Conservation (phyloP, 2,888 invertebrate genomes). For the Bombylius discolor region DNA sequence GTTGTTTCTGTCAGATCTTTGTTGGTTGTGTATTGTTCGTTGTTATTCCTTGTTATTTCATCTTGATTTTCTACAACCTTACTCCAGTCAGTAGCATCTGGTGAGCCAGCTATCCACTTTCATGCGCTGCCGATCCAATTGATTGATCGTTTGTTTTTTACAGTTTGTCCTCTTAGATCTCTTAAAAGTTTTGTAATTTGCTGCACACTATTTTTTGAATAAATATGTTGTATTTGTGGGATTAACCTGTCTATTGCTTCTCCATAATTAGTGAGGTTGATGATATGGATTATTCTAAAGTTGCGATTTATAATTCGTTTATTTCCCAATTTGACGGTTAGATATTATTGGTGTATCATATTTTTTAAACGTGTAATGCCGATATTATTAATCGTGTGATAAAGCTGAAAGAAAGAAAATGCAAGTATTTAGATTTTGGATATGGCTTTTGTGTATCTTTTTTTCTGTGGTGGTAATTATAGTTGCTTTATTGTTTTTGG, state of each 20-base stretch:
- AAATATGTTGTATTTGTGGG: neutral
- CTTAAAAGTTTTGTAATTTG: neutral
- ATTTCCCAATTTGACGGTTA: too few species aligned
- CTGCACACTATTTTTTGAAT: neutral
- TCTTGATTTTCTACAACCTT: neutral
- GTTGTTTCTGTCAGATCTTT: neutral
- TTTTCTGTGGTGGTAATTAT: neutral
- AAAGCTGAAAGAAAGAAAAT: too few species aligned
- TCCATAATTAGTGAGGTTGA: neutral
- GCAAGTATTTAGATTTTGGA: too few species aligned
- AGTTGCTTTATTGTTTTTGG: too few species aligned
- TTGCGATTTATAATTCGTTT: too few species aligned
- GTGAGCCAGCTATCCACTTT: neutral
- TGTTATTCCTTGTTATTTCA: neutral
- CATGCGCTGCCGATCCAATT: conserved; percentile 1
- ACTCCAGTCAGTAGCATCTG: conserved; percentile 1
- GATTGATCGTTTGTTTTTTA: neutral
- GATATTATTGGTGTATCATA: too few species aligned
- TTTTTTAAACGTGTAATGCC: too few species aligned
- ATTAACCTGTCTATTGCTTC: neutral
- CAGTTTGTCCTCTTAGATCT: neutral
- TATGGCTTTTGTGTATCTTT: neutral
- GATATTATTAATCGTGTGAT: too few species aligned
- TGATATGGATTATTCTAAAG: neutral
- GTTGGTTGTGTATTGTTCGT: neutral